Evolutionary conservation across 2,888 invertebrate species (phyloP), one percentile per base, ranked within the genome.

Genomic region (Caenorhabditis becei): DNA sequence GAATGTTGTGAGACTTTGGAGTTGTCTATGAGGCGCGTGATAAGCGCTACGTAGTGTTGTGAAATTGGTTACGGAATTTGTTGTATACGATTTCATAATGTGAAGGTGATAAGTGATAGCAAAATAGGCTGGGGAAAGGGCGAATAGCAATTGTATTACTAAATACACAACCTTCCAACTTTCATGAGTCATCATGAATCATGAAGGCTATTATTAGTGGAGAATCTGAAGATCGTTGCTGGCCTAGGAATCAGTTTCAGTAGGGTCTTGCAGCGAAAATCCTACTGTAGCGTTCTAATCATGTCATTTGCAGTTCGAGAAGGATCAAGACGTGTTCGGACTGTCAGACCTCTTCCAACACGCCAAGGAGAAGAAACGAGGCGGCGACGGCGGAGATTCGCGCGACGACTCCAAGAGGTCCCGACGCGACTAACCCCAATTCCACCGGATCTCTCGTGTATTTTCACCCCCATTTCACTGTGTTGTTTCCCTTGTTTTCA

Each of bases 301-400:
- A 24, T 67, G n/a, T 41, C 14, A 14, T 16, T 79, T 87, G 74
- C 83, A 88, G 86, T 88, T 88, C 83, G 89, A 87, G 87, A 93
- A 94, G 11, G 93, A 93, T 82, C 94, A 94, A 77, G 99, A 99
- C 94, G 97, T 97, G 83, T 99, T 99, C 92, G 98, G 97, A 92
- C 93, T 99, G 90, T 97, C 97, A 93, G 96, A 96, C 93, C 97
- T 99, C 94, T 95, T 99, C 94, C 95, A 95, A 88, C 96, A 97
- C 92, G 97, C 97, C 72, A 98, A 98, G 91, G 94, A 95, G 54
- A 77, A 82, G 72, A 86, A 86, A 58, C 79, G 83, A 44, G 77
- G 80, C 16, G 84, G 83, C 20, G 84, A 82, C 11, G 80, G 70
- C 14, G 83, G 83, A 14, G 80, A 78, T 18, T 63, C 58, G 4